Evolutionary conservation across 2,113 vertebrate species (phyloP), one percentile per base, ranked within the genome.

Genomic region (Malurus alboscapulatus): DNA sequence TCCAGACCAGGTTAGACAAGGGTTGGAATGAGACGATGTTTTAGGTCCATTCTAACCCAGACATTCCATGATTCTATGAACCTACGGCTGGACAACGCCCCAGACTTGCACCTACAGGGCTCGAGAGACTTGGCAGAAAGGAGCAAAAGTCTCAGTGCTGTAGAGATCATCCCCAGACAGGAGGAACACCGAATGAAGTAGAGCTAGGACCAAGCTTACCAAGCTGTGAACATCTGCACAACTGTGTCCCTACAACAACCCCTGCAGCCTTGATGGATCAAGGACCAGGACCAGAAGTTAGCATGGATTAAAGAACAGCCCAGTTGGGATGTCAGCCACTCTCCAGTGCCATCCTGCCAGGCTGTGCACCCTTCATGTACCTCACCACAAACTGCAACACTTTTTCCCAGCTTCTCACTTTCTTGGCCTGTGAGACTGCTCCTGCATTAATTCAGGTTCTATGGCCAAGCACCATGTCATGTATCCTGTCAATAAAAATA

Each of bases 191-290:
- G 0, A 40, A 32, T 3, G 12, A 57, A 79, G 51, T 27, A 75
- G n/a, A 71, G 6, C 14, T 15, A 27, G 30, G 17, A 53, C 20
- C 1, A 2, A 26, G 8, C 34, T 30, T 36, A 17, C 3, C 2
- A 4, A 34, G 19, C 7, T 2, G 0, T n/a, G 30, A 20, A 30
- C 15, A 10, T 51, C 19, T 5, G 3, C 21, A 11, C 1, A 9
- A 5, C 10, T 25, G 18, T 66, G 66, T 24, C n/a, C 36, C 9
- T 42, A 25, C 25, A 47, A 53, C 20, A 66, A 9, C 0, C 3
- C 26, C 27, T 62, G 42, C 30, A 44, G 7, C 13, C 17, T 12
- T 0, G 0, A 9, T 2, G 9, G 20, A 22, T 54, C 50, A 26
- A 17, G 3, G 24, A 40, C 16, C 11, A 7, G 8, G 10, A 36